Conservation (phyloP, 2,113 vertebrate species). For the Cinclus cinclus region DNA sequence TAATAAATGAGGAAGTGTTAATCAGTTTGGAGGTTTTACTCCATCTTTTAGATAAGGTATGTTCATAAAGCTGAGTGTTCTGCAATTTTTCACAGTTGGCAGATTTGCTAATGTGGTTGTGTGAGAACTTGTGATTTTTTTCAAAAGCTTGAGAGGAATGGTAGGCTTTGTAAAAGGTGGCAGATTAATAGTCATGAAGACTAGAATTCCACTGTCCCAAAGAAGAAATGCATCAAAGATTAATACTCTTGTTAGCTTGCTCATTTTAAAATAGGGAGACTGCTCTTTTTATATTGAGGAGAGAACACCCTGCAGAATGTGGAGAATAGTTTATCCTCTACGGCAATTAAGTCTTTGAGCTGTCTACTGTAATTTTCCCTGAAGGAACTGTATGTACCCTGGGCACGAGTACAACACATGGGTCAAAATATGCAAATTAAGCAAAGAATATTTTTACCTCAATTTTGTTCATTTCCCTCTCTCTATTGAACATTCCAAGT, state of each 20-base stretch:
- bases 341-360: background rate
- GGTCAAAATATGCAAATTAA: background rate
- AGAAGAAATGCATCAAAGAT: slow-evolving; percentile 5
- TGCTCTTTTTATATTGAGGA: background rate
- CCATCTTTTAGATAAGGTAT: slow-evolving; percentile 37
- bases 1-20: slow-evolving; percentile 38
- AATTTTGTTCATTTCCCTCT: background rate
- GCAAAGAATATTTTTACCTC: background rate
- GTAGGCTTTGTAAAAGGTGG: slow-evolving; percentile 35
- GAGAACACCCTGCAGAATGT: background rate
- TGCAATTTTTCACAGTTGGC: slow-evolving; percentile 43
- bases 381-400: background rate
- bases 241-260: background rate
- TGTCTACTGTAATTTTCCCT: background rate
- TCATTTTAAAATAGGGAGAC: background rate
- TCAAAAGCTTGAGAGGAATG: slow-evolving; percentile 16
- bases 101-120: slow-evolving; percentile 45
- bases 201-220: slow-evolving; percentile 23
- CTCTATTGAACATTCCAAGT: background rate
- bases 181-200: slow-evolving; percentile 21
- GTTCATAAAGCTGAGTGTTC: slow-evolving; percentile 20
- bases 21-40: slow-evolving; percentile 11
- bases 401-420: background rate
- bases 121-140: slow-evolving; percentile 50
- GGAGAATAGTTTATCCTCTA: background rate